A percentile compares a stretch with the other conserved stretches of the same genome.
These are phyloP conservation scores for Phylloscopus trochiloides DNA, from an alignment of 2,113 vertebrate species.

Conservation along the genomic window DNA sequence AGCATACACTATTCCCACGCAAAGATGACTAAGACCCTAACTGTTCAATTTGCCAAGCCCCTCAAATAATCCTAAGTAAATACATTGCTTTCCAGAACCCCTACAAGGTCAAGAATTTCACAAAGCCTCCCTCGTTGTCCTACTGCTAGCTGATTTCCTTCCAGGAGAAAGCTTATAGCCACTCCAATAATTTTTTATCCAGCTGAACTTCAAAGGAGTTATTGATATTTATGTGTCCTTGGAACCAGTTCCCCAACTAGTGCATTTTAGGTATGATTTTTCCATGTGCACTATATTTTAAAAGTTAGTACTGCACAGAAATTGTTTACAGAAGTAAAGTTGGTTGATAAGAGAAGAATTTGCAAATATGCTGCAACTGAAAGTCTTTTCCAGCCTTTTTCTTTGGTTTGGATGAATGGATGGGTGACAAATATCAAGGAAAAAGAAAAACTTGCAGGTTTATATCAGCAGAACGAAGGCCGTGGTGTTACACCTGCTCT, in stretches of 20 bases:
- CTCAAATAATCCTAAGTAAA: constrained; percentile 44
- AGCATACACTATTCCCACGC: background rate
- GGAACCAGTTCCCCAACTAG: background rate
- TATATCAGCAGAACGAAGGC: background rate
- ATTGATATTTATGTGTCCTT: background rate
- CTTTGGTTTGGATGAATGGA: background rate
- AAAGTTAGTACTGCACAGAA: background rate
- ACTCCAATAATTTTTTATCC: background rate
- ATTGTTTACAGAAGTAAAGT: background rate
- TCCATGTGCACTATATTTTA: background rate
- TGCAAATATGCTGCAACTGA: background rate
- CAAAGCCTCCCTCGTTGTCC: background rate
- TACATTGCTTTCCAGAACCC: constrained; percentile 28
- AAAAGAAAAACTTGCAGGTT: constrained; percentile 3
- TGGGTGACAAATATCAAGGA: background rate
- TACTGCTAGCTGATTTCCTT: background rate
- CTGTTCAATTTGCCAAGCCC: constrained; percentile 26
- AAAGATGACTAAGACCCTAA: background rate
- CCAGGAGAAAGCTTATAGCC: background rate
- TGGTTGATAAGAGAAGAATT: background rate
- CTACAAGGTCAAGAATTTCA: constrained; percentile 14
- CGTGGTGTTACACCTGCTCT: background rate
- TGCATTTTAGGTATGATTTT: background rate
- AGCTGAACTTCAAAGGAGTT: constrained; percentile 20
- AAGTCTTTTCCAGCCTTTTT: background rate